Percentiles rank a stretch among this genome's conserved stretches.
These are phyloP conservation scores for Potorous gilbertii DNA, from an alignment of 2,797 vertebrate genomes.

Conservation along the genomic window DNA sequence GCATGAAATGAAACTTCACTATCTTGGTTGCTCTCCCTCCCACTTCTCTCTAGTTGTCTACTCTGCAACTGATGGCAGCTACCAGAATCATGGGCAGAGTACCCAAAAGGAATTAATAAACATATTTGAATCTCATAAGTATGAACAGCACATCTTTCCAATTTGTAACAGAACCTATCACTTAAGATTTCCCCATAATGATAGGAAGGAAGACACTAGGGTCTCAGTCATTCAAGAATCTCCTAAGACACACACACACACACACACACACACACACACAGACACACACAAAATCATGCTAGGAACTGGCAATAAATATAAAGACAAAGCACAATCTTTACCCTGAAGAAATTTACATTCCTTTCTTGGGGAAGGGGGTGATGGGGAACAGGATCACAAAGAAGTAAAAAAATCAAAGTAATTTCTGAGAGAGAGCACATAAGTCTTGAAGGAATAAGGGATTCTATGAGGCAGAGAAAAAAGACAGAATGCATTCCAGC, in stretches of 20 bases:
- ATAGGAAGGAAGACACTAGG: not conserved
- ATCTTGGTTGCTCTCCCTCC: not conserved
- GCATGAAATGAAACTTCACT: not conserved
- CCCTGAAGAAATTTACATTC: not conserved
- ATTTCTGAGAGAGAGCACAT: not conserved
- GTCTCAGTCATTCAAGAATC: not conserved
- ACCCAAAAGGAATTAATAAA: not conserved
- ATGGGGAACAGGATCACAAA: not conserved
- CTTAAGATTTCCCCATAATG: not conserved
- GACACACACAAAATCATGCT: no score
- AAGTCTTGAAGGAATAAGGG: not conserved
- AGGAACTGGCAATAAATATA: no score
- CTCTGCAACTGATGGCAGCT: not conserved
- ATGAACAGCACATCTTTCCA: not conserved
- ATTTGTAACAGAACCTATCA: not conserved
- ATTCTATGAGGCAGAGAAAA: not conserved
- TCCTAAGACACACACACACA: not conserved
- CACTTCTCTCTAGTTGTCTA: not conserved
- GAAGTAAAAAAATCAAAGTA: not conserved
- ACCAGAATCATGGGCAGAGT: not conserved
- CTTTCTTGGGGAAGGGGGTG: not conserved
- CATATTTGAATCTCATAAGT: not conserved
- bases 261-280: no score
- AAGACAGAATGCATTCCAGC: not conserved
- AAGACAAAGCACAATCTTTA: no score